Base-by-base conservation (phyloP, 2,113 vertebrate genomes). In the Macaca nemestrina region DNA sequence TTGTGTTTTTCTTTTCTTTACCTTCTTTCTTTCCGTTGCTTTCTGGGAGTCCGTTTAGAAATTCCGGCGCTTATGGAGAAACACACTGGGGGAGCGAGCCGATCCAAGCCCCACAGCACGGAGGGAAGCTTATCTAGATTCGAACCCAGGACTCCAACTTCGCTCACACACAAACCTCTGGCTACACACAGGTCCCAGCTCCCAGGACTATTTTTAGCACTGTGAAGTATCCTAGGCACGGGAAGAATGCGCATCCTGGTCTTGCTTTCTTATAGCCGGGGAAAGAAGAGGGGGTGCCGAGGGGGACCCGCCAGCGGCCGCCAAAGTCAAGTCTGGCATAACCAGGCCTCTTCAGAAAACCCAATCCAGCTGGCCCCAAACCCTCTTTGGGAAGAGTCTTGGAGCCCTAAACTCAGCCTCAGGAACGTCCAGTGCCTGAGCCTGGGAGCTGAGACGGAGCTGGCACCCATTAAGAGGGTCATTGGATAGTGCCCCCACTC, bases 201-300 rank as follows among this genome's bases (percentile, higher is more conserved):
- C 92, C 57, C 9, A 50, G 5, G 72, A 50, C 92, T 98, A 98
- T 98, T 97, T 98, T 98, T 98, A 97, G 96, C 92, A 2, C 9
- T 4, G 40, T 2, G 35, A 98, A 97, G 50, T 87, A 98, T 97
- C 87, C 90, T 35, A 95, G 82, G 97, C 96, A 96, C 92, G 97
- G 96, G 93, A 97, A 91, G 97, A 98, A 98, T 98, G 97, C 67
- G 52, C 91, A 55, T 93, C 82, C 68, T 27, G 57, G 82, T 75
- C 57, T 64, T 67, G 84, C 91, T 85, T 94, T 81, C 61, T 27
- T 13, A 32, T 14, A 52, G 43, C 16, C 38, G 13, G 89, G 1
- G 48, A 50, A 20, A 72, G 83, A 48, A 82, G 86, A 93, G 72
- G 50, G 61, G 87, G 88, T 86, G 55, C 95, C 12, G 32, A 64